Evolutionary conservation across 2,888 invertebrate genomes (phyloP).

Genomic region (Nomada fucata): DNA sequence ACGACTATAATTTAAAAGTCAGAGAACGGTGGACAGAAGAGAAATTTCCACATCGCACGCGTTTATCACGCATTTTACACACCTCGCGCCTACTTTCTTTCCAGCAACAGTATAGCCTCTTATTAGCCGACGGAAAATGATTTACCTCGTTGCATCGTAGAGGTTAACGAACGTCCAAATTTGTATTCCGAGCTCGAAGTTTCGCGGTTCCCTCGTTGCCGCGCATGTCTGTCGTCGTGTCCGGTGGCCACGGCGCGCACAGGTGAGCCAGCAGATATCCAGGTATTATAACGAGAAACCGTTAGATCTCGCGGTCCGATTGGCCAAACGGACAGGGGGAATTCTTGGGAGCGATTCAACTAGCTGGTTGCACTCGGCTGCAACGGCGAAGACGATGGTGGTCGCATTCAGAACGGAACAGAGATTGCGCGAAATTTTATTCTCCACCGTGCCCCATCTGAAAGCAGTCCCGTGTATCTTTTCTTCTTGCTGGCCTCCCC

Average conservation of each 20-base stretch:
- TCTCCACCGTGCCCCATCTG: constrained; percentile 16
- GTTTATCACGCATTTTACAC: background rate
- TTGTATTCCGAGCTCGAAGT: constrained; percentile 26
- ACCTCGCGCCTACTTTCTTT: constrained; percentile 9
- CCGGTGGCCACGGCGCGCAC: constrained; percentile 10
- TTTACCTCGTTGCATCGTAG: constrained; percentile 8
- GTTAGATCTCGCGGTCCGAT: constrained; percentile 57
- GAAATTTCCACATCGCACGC: background rate
- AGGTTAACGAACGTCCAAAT: constrained; percentile 45
- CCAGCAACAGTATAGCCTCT: too few relatives aligned
- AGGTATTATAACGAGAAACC: constrained; percentile 43
- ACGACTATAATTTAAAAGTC: background rate
- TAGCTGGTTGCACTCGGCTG: constrained; percentile 36
- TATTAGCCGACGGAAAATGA: constrained; percentile 9
- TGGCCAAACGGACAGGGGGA: constrained; percentile 57
- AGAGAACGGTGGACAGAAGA: background rate
- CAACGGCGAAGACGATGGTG: constrained; percentile 32
- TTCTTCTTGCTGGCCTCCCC: constrained; percentile 4
- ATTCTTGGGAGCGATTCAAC: constrained; percentile 46
- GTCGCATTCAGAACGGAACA: constrained; percentile 65
- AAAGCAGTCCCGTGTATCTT: constrained; percentile 35
- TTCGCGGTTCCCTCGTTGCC: constrained; percentile 24
- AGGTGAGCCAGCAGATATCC: constrained; percentile 2
- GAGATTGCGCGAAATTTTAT: constrained; percentile 52
- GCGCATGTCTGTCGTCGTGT: constrained; percentile 9